phyloP scores from a whole-genome alignment of 2,113 vertebrate genomes.

The Taurulus bubalis region DNA sequence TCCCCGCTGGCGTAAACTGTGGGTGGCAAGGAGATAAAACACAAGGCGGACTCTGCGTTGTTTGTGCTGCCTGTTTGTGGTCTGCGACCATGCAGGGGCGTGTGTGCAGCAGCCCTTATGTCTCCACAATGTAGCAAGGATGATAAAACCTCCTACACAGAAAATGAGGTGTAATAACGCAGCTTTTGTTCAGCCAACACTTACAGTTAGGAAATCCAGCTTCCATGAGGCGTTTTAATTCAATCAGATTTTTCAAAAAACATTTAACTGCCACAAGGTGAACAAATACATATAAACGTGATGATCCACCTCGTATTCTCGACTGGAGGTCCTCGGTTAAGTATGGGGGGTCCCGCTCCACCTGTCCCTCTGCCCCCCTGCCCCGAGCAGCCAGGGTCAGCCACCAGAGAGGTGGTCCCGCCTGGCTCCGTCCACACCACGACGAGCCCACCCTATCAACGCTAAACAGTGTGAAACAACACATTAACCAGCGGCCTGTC shows the following conservation, averaged over 20 bases:
- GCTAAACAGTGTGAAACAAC: conserved; percentile 83
- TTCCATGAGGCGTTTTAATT: neutral
- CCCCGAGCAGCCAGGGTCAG: conserved; percentile 71
- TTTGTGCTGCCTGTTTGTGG: conserved; percentile 81
- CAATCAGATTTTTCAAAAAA: no score
- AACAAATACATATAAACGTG: neutral
- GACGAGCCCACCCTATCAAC: conserved; percentile 64
- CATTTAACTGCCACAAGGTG: neutral
- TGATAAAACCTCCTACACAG: conserved; percentile 52
- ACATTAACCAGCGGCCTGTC: conserved; percentile 76
- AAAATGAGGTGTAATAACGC: conserved; percentile 39
- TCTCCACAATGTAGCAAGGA: conserved; percentile 47
- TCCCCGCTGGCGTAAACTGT: conserved; percentile 75
- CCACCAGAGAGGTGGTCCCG: conserved; percentile 73
- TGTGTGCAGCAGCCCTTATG: conserved; percentile 59
- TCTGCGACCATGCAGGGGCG: conserved; percentile 60
- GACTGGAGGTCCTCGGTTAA: conserved; percentile 66
- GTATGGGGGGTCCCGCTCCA: conserved; percentile 75
- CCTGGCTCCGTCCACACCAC: conserved; percentile 64
- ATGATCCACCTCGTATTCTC: conserved; percentile 36
- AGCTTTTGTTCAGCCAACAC: conserved; percentile 42
- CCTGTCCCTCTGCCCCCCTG: conserved; percentile 77
- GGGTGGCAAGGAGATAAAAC: conserved; percentile 83
- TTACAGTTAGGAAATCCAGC: conserved; percentile 6
- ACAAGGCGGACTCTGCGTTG: conserved; percentile 60